phyloP scores from a whole-genome alignment of 2,888 invertebrate genomes.

The Calameuta idolon region DNA sequence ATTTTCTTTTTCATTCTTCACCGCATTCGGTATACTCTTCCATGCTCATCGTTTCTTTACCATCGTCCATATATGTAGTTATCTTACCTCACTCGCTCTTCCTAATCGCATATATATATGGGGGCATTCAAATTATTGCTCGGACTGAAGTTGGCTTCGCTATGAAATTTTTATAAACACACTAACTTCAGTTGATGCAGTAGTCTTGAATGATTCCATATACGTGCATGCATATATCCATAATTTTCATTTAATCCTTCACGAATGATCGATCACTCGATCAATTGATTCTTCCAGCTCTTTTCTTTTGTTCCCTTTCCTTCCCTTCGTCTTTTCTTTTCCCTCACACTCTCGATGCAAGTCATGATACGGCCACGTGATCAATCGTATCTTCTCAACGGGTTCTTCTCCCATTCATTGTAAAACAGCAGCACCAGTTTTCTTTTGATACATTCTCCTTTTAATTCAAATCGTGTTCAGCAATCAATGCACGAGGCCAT shows the following conservation, averaged over 20 bases:
- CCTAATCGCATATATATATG: not conserved
- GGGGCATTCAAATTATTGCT: not conserved
- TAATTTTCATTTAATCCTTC: not conserved
- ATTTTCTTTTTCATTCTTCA: not conserved
- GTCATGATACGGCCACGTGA: not conserved
- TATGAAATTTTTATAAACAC: not conserved
- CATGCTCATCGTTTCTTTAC: not conserved
- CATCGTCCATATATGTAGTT: not conserved
- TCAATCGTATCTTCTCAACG: not conserved
- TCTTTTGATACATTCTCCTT: slow-evolving; percentile 48
- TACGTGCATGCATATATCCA: not conserved
- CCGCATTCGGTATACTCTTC: not conserved
- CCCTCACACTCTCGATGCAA: not conserved
- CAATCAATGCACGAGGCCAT: slow-evolving; percentile 33
- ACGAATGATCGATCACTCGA: not conserved
- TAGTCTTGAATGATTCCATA: not conserved
- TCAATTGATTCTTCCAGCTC: not conserved
- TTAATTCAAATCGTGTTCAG: slow-evolving; percentile 42
- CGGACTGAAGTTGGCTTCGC: not conserved
- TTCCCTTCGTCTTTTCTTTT: not conserved
- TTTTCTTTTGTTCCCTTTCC: not conserved
- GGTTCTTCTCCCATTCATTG: slow-evolving; percentile 20
- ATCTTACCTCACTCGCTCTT: not conserved
- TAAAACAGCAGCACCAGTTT: slow-evolving; percentile 29
- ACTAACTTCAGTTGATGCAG: not conserved